Base-by-base conservation (phyloP, 2,888 invertebrate species). In the Stenchaetothrips biformis region DNA sequence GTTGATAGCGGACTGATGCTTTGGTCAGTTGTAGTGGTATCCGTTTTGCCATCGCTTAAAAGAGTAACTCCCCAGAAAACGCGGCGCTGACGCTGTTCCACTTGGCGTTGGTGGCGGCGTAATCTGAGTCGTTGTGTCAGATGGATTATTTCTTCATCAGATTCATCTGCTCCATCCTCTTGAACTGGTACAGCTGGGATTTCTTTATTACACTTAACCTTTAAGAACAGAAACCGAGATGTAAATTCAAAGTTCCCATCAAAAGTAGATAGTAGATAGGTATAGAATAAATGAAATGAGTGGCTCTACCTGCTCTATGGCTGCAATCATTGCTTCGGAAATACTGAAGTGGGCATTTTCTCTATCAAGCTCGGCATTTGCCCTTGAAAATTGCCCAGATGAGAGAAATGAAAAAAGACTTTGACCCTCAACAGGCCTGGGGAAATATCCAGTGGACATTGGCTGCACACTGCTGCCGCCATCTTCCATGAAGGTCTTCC, bases 321-420 rank as follows among this genome's bases (percentile, higher is more conserved):
- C 94, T 11, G 94, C 91, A 82, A 95, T 95, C 85, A 95, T 91
- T 0, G 94, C 94, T 87, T 95, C 95, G 2, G 93, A 94, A 82
- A 95, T 92, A 84, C 91, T 92, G 86, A 95, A 95, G 87, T 95
- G 95, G 0, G 95, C 94, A 87, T 95, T 95, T 87, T 95, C 95
- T 85, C 94, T 88, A 84, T 95, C 95, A 81, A 95, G 87, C 84
- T 94, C 94, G 0, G 94, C 94, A 84, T 92, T 92, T 27, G 91
- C 88, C 82, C 91, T 89, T 49, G 92, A 89, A 85, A 92, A 92
- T 83, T 93, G 91, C 79, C 92, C 91, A 27, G 92, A 92, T 3
- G 92, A 91, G 49, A 95, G 86, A 85, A 93, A 95, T 78, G 92
- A 91, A 8, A 91, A 90, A 77, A 95, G 87, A 83, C 92, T 93